These are phyloP conservation scores for Nomada lathburiana DNA, from an alignment of 2,888 invertebrate species.

Conservation along the genomic window DNA sequence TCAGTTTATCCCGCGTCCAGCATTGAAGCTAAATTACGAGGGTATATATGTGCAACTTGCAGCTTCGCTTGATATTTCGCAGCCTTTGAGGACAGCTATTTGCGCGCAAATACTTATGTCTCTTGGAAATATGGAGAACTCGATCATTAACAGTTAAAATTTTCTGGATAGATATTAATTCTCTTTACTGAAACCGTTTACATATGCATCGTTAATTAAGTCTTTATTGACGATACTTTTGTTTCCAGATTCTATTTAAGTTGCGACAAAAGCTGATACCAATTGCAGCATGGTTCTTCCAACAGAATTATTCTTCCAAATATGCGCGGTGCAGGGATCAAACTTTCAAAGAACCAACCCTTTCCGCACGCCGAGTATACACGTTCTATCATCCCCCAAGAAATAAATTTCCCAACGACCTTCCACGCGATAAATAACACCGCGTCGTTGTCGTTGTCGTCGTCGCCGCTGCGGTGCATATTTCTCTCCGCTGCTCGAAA, in stretches of 20 bases:
- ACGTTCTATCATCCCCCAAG: not conserved
- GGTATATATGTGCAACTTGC: not conserved
- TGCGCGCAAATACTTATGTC: not conserved
- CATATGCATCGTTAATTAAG: no score
- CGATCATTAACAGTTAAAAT: no score
- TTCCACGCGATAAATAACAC: not conserved
- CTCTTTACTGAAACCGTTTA: no score
- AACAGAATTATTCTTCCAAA: no score
- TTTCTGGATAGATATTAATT: no score
- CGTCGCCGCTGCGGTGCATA: not conserved
- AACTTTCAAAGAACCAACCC: not conserved
- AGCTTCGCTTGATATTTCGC: not conserved
- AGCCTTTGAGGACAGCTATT: not conserved
- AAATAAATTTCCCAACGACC: not conserved
- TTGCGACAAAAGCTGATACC: no score
- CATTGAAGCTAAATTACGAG: not conserved
- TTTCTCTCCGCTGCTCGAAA: slow-evolving; percentile 1
- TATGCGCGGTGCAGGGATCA: not conserved
- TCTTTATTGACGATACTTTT: no score
- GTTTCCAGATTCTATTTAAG: no score
- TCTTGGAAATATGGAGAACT: no score
- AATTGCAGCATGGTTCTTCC: no score
- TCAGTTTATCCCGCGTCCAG: not conserved
- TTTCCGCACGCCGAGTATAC: no score
- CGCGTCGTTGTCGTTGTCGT: not conserved